A percentile compares a stretch with the other conserved stretches of the same genome.
Evolutionary conservation across 1,140 invertebrate genomes (phyloP).

Genomic region (Cyclargus thomasi): DNA sequence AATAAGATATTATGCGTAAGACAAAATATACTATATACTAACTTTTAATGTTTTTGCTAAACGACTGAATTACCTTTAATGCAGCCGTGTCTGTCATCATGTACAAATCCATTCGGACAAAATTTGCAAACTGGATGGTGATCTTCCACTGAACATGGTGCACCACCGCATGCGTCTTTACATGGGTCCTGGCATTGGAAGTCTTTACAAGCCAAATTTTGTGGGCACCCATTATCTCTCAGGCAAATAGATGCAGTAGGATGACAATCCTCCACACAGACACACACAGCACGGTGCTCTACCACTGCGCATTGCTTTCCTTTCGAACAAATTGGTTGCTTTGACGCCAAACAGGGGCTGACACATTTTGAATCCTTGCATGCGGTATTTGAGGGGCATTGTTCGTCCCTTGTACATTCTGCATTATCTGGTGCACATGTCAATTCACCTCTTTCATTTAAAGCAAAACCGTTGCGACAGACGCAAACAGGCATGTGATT

Average conservation of each 20-base stretch:
- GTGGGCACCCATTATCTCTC: conserved; percentile 90
- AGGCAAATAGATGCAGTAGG: conserved; percentile 91
- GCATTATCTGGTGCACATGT: conserved; percentile 86
- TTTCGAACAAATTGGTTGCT: conserved; percentile 80
- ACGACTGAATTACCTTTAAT: conserved; percentile 88
- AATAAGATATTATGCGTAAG: conserved; percentile 61
- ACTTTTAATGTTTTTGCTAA: conserved; percentile 33
- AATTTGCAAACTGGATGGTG: conserved; percentile 95
- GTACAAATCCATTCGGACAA: conserved; percentile 92
- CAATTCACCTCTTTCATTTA: conserved; percentile 89
- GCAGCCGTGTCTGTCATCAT: conserved; percentile 93
- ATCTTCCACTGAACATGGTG: conserved; percentile 93
- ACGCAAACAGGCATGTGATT: conserved; percentile 90
- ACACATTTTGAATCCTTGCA: conserved; percentile 88
- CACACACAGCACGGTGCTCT: conserved; percentile 89
- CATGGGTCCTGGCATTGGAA: conserved; percentile 94
- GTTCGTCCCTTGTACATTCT: conserved; percentile 86
- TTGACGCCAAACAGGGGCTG: conserved; percentile 85
- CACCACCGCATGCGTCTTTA: conserved; percentile 86
- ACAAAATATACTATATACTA: conserved; percentile 24
- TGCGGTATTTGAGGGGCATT: conserved; percentile 89
- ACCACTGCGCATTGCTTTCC: conserved; percentile 90
- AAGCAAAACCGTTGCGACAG: conserved; percentile 90
- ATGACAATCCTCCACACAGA: conserved; percentile 90
- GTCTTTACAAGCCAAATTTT: conserved; percentile 88